These are phyloP conservation scores for Lamellibrachia luymesi DNA, from an alignment of 1,140 invertebrate genomes.

Conservation along the genomic window DNA sequence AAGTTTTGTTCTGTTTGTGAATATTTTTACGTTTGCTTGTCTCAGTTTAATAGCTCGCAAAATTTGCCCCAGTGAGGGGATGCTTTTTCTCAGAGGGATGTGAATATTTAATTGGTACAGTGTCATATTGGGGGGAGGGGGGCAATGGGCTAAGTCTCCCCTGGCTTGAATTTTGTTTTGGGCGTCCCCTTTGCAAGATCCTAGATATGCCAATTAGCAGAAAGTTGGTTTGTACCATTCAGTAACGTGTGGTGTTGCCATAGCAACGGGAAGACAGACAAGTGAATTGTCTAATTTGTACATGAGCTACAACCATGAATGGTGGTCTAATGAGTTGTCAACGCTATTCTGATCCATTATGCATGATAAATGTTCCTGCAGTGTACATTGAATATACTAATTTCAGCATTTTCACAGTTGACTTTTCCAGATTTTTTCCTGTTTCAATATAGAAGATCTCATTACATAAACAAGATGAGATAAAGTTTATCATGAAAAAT, in stretches of 20 bases:
- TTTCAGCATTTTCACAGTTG: background rate
- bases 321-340: background rate
- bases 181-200: no score
- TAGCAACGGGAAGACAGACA: background rate
- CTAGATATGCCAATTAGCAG: no score
- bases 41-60: background rate
- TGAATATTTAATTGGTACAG: background rate
- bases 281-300: background rate
- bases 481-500: background rate
- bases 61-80: background rate
- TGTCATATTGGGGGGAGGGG: no score
- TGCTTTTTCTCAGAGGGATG: background rate
- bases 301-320: background rate
- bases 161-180: no score
- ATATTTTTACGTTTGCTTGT: background rate
- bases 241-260: background rate
- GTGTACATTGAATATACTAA: background rate
- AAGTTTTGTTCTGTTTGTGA: background rate
- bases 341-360: background rate
- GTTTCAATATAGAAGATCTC: background rate
- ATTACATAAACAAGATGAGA: background rate
- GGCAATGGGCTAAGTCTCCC: no score
- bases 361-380: background rate
- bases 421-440: background rate
- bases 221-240: background rate